Conservation (phyloP, 2,113 vertebrate genomes). For the Misgurnus anguillicaudatus region DNA sequence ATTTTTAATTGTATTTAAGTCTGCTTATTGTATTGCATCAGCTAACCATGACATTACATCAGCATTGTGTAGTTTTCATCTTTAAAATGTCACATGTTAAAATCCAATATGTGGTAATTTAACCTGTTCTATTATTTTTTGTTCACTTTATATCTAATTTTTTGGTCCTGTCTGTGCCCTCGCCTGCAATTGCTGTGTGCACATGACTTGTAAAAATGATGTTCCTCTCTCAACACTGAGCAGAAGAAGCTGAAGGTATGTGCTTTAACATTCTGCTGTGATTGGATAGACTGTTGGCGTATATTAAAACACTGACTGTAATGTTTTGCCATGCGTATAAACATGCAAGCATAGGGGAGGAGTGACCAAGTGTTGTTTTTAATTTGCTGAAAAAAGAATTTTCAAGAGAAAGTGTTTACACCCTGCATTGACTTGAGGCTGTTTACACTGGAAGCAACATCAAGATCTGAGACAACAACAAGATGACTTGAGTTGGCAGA, state of each 20-base stretch:
- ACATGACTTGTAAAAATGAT: constrained; percentile 78
- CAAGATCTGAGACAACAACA: no score
- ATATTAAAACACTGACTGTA: no score
- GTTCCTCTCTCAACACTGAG: constrained; percentile 61
- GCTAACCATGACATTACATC: constrained; percentile 49
- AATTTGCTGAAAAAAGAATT: no score
- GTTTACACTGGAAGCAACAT: no score
- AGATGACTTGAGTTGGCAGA: no score
- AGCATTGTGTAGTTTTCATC: constrained; percentile 46
- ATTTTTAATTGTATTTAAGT: constrained; percentile 38
- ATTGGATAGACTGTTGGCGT: neutral
- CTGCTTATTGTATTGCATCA: constrained; percentile 47
- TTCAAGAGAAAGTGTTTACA: no score
- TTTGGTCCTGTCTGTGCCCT: constrained; percentile 72
- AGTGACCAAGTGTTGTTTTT: no score
- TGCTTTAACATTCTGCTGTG: constrained; percentile 29
- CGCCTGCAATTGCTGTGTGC: constrained; percentile 72
- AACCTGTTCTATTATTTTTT: constrained; percentile 57
- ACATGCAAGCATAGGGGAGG: no score
- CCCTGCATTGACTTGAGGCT: no score
- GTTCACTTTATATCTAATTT: neutral
- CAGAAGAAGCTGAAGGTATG: constrained; percentile 94
- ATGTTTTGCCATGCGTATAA: neutral
- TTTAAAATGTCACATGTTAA: constrained; percentile 35
- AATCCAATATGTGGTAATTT: constrained; percentile 59